phyloP scores from a whole-genome alignment of 2,797 vertebrate species.

The Dendrocincla tyrannina region DNA sequence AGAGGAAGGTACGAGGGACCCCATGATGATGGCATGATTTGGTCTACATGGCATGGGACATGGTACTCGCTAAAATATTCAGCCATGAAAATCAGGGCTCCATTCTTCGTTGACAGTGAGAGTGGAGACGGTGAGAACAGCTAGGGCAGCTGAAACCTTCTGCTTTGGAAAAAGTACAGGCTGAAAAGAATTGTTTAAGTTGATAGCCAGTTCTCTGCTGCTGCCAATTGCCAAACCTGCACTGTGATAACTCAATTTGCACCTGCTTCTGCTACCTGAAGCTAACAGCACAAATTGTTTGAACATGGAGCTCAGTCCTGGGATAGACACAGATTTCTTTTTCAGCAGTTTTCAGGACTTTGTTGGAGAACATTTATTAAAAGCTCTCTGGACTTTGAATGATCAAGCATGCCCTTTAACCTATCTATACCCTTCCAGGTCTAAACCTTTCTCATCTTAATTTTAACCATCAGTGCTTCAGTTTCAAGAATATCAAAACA shows the following conservation, averaged over 20 bases:
- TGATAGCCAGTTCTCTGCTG: not conserved
- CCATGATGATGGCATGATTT: slow-evolving; percentile 85
- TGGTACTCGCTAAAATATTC: slow-evolving; percentile 91
- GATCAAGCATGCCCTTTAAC: not conserved
- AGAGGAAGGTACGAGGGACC: slow-evolving; percentile 80
- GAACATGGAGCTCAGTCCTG: not conserved
- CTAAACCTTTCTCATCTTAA: not conserved
- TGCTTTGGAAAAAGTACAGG: not conserved
- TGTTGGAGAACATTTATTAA: not conserved
- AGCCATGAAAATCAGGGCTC: slow-evolving; percentile 86
- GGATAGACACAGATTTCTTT: not conserved
- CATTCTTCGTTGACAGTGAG: slow-evolving; percentile 78
- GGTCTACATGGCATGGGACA: slow-evolving; percentile 86
- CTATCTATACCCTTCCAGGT: not conserved
- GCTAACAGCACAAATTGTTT: not conserved
- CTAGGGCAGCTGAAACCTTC: slow-evolving; percentile 11
- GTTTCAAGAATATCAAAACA: rapidly evolving
- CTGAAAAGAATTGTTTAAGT: not conserved
- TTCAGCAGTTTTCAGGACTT: not conserved
- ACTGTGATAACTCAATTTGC: not conserved
- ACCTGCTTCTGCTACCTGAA: not conserved
- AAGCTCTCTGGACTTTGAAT: not conserved
- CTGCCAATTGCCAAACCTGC: not conserved
- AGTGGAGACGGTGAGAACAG: slow-evolving; percentile 81
- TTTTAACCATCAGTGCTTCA: not conserved